Percentiles rank a stretch among this genome's conserved stretches.
phyloP scores from a whole-genome alignment of 1,140 invertebrate genomes.

The Scaptomyza pallida region DNA sequence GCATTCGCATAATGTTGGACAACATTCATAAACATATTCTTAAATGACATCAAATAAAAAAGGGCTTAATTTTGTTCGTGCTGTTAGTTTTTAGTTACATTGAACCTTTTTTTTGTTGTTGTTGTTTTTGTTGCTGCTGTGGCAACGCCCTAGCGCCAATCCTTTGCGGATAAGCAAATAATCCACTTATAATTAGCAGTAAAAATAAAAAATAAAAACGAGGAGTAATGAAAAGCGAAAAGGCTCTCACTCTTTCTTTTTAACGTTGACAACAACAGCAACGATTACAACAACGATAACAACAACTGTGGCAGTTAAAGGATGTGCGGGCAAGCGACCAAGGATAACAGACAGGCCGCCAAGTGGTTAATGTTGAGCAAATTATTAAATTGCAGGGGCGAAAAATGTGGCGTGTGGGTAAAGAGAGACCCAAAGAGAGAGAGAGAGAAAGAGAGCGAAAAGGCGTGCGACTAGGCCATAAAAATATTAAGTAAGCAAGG shows the following conservation, averaged over 20 bases:
- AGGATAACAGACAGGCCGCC: conserved; percentile 43
- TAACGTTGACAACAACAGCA: conserved; percentile 47
- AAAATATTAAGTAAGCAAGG: conserved; percentile 69
- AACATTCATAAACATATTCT: background rate
- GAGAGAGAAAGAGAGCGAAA: background rate
- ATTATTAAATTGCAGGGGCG: conserved; percentile 60
- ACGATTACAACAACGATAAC: background rate
- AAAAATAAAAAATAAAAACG: conserved; percentile 53
- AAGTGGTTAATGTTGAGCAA: conserved; percentile 74
- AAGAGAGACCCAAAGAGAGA: background rate
- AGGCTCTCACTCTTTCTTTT: no score
- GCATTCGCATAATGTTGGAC: no score
- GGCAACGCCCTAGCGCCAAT: background rate
- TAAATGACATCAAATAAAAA: background rate
- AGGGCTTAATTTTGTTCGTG: background rate
- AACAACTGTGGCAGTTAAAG: background rate
- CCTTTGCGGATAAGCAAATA: conserved; percentile 65
- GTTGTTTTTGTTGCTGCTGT: no score
- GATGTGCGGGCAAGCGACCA: conserved; percentile 1
- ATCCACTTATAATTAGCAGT: conserved; percentile 71
- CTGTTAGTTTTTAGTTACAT: background rate
- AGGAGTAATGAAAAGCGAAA: conserved; percentile 24
- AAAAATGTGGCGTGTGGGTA: background rate
- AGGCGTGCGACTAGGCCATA: conserved; percentile 48
- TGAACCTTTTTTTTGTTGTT: background rate